These are phyloP conservation scores for Macrobrachium nipponense DNA, from an alignment of 1,140 invertebrate genomes.

Conservation along the genomic window DNA sequence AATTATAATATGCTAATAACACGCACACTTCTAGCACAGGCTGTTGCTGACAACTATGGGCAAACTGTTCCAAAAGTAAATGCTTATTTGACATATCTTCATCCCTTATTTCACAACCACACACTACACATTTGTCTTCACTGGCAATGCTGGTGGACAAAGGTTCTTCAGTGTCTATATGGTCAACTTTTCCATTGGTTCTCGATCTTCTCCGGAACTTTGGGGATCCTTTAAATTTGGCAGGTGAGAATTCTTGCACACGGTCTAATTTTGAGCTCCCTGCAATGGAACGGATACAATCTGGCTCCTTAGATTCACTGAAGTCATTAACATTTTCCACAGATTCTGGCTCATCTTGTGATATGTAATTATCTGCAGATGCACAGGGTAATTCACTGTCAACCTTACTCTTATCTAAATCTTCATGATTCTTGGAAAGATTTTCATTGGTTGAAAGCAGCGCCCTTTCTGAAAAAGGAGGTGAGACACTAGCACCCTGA, in stretches of 20 bases:
- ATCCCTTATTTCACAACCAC: conserved; percentile 35
- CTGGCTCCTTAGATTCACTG: no score
- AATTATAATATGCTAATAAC: conserved; percentile 41
- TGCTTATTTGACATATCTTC: conserved; percentile 33
- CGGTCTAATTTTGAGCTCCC: no score
- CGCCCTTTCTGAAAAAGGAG: neutral
- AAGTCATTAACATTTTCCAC: no score
- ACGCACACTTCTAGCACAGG: conserved; percentile 49
- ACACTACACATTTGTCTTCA: conserved; percentile 24
- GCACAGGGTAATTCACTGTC: no score
- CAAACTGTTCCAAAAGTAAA: conserved; percentile 35
- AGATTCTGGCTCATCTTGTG: no score
- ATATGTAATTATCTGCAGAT: no score
- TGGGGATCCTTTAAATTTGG: neutral
- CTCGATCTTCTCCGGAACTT: neutral
- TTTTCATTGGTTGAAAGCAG: no score
- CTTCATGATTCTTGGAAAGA: no score
- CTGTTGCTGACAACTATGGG: conserved; percentile 42
- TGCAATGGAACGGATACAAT: no score
- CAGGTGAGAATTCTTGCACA: no score
- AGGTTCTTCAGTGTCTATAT: conserved; percentile 19
- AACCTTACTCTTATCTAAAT: no score
- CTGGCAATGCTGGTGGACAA: neutral
- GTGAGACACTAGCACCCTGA: neutral
- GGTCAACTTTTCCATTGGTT: conserved; percentile 5